Evolutionary conservation across 2,113 vertebrate species (phyloP), one percentile per base, ranked within the genome.

Genomic region (Nycticorax nycticorax): DNA sequence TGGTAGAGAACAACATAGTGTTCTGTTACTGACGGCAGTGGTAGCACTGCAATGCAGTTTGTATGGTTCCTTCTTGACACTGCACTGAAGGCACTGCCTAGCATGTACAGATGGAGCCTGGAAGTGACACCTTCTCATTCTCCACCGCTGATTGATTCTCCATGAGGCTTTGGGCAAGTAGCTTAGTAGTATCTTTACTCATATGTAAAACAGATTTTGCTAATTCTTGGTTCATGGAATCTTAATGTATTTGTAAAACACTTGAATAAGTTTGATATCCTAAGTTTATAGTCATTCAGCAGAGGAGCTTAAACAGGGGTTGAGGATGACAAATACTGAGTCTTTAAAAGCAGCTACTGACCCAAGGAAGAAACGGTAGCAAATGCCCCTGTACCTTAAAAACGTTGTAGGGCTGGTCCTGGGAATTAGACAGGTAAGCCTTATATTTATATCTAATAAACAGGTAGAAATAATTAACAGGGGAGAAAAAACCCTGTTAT

Each of bases 21-120:
- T 53, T 74, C 82, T 6, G 67, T 50, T 39, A 18, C 86, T 91
- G 63, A 8, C 16, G 6, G 77, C 33, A n/a, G 45, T 55, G n/a
- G 79, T 63, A 72, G 62, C 73, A 39, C 91, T 85, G 84, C 91
- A 74, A 39, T 47, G 86, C 94, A 63, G 91, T 41, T 80, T 16
- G 17, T 60, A 14, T 30, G 28, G 32, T 87, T 85, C 75, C 50
- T 48, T 76, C 82, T 78, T 91, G 45, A 15, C 67, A 8, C 67
- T 71, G 85, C 81, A n/a, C 68, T 21, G 75, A 60, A 15, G 78
- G 47, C 78, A 18, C 5, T 64, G 66, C 39, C 73, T 45, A 12
- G 37, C 76, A 43, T 24, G 1, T 30, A 32, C 30, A 18, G 4
- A 20, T 5, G 11, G 37, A 53, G 33, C 59, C 83, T 59, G 80